Evolutionary conservation across 1,140 invertebrate genomes (phyloP), one percentile per base, ranked within the genome.

Genomic region (Euglossa dilemma): DNA sequence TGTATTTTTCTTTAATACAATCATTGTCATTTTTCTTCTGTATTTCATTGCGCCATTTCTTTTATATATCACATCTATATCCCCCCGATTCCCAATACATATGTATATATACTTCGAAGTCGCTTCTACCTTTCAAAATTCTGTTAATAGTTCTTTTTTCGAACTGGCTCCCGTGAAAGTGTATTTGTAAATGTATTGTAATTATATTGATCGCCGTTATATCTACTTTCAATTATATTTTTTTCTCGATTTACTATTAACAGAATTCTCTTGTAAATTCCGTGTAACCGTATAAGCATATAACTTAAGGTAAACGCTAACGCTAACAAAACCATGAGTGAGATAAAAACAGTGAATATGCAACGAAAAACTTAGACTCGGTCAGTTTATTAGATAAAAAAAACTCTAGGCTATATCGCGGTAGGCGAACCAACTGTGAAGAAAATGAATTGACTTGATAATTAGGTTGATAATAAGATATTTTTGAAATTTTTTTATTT

Each of bases 281-380:
- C 18, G 52, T 77, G 82, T 74, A 83, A 78, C 59, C 28, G 64
- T 77, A 74, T 87, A 84, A 84, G 61, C n/a, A 63, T 79, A 80
- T 76, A 69, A 67, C 56, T 71, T 80, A 84, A 84, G 73, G 67
- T 84, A 86, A 85, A 76, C 43, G 67, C 64, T 75, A 84, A 67
- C 77, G 47, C 72, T 84, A 81, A 87, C 80, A 89, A 87, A 85
- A 87, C 52, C 25, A 93, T 75, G 91, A 93, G 92, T 93, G 91
- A 93, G 91, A 93, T 85, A 84, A 90, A 90, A 90, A 85, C 87
- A 90, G 86, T 91, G 91, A 91, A 92, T 91, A 87, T 88, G 93
- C 93, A 94, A 93, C 93, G 93, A 94, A 93, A 89, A 85, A 89
- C 84, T 89, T 92, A 93, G 88, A 91, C 88, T 93, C 86, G 88